A percentile compares a stretch with the other conserved stretches of the same genome.
Evolutionary conservation across 2,797 vertebrate genomes (phyloP).

Genomic region (Euthynnus affinis): DNA sequence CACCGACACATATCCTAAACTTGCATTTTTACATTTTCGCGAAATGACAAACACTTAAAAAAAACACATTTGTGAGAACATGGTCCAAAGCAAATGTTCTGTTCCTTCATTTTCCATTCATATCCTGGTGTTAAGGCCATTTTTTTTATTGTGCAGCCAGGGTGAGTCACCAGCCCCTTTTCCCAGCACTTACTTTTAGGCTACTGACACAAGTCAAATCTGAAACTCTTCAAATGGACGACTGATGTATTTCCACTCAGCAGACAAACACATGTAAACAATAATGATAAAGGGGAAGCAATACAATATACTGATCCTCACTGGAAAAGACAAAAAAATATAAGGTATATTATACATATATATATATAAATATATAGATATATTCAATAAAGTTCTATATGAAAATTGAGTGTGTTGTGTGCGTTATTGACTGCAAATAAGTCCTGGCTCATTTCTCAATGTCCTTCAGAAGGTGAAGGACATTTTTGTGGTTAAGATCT

Average conservation of each 20-base stretch:
- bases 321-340: conserved; percentile 77
- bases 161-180: conserved; percentile 33
- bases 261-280: conserved; percentile 50
- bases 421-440: conserved; percentile 29
- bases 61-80: background rate
- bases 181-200: conserved; percentile 40
- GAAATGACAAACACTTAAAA: background rate
- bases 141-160: conserved; percentile 53
- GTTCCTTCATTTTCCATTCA: conserved; percentile 21
- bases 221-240: conserved; percentile 39
- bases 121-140: conserved; percentile 49
- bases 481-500: too few relatives aligned
- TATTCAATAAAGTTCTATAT: conserved; percentile 85
- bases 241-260: conserved; percentile 48
- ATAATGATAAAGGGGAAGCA: conserved; percentile 76
- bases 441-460: too few relatives aligned
- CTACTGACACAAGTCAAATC: conserved; percentile 56
- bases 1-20: background rate
- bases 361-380: conserved; percentile 70
- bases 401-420: conserved; percentile 53
- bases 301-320: conserved; percentile 83
- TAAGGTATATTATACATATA: conserved; percentile 54
- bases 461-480: too few relatives aligned
- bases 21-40: conserved; percentile 19
- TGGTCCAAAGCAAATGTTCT: background rate